Conservation (phyloP, 2,888 invertebrate genomes). For the Leuctra nigra region DNA sequence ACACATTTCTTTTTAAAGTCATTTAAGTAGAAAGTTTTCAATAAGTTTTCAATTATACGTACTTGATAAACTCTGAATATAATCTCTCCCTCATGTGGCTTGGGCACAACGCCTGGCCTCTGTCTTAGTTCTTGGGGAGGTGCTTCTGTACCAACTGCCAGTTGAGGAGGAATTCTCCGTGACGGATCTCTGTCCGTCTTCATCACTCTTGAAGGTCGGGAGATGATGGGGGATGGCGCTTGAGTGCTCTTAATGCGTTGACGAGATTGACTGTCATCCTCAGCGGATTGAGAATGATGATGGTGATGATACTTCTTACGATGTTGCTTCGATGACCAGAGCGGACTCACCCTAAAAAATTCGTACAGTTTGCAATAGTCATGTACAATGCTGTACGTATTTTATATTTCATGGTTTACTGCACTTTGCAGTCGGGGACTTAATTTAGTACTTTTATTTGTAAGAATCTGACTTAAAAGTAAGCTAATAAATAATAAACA, state of each 20-base stretch:
- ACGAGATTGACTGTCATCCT: constrained; percentile 29
- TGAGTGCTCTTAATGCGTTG: constrained; percentile 3
- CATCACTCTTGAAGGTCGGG: constrained; percentile 36
- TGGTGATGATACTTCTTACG: constrained; percentile 29
- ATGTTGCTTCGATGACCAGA: constrained; percentile 19
- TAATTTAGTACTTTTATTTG: too few relatives aligned
- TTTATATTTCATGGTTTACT: too few relatives aligned
- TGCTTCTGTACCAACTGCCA: too few relatives aligned
- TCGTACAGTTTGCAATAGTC: too few relatives aligned
- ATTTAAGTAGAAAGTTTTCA: too few relatives aligned
- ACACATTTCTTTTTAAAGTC: too few relatives aligned
- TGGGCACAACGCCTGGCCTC: background rate
- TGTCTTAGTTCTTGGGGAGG: too few relatives aligned
- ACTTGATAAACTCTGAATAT: constrained; percentile 25
- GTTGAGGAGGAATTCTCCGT: constrained; percentile 33
- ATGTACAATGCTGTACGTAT: too few relatives aligned
- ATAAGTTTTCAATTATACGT: too few relatives aligned
- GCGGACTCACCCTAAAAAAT: constrained; percentile 15
- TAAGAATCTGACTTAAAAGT: too few relatives aligned
- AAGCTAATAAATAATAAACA: too few relatives aligned
- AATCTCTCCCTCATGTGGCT: constrained; percentile 4
- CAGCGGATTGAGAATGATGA: constrained; percentile 34
- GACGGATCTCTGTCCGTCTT: constrained; percentile 34
- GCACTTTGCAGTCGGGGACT: too few relatives aligned
- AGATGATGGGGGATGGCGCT: constrained; percentile 30